A percentile compares a stretch with the other conserved stretches of the same genome.
phyloP scores from a whole-genome alignment of 2,888 invertebrate species.

The Xestobium rufovillosum region DNA sequence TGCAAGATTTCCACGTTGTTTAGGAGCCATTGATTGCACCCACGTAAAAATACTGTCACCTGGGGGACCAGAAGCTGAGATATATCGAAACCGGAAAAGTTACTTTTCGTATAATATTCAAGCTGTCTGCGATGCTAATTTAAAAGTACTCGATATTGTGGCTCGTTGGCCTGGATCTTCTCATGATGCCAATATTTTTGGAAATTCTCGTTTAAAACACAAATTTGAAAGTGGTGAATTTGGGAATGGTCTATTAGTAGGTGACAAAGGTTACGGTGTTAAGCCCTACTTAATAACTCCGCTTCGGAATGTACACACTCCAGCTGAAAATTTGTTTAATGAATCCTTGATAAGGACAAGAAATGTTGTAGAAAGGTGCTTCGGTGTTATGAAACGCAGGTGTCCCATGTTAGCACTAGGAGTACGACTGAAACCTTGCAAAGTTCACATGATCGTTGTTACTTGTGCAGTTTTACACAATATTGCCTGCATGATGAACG shows the following conservation, averaged over 20 bases:
- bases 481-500: slow-evolving; percentile 11
- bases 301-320: slow-evolving; percentile 12
- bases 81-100: slow-evolving; percentile 24
- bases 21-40: no score
- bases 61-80: slow-evolving; percentile 22
- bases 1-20: slow-evolving; percentile 24
- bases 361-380: slow-evolving; percentile 23
- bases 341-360: slow-evolving; percentile 21
- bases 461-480: slow-evolving; percentile 19
- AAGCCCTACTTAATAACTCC: slow-evolving; percentile 17
- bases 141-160: slow-evolving; percentile 14
- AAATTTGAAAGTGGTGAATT: slow-evolving; percentile 20
- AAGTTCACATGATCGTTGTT: slow-evolving; percentile 11
- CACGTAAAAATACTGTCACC: slow-evolving; percentile 30
- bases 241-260: slow-evolving; percentile 18
- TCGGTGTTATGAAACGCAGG: slow-evolving; percentile 25
- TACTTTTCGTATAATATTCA: slow-evolving; percentile 27
- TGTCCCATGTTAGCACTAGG: slow-evolving; percentile 26
- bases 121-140: slow-evolving; percentile 18
- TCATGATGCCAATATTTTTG: slow-evolving; percentile 30
- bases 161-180: slow-evolving; percentile 29
- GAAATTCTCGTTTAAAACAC: slow-evolving; percentile 24
- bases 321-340: slow-evolving; percentile 21
- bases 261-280: slow-evolving; percentile 27
- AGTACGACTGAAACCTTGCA: slow-evolving; percentile 9